Evolutionary conservation across 2,113 vertebrate species (phyloP), one percentile per base, ranked within the genome.

Genomic region (Bubo bubo): DNA sequence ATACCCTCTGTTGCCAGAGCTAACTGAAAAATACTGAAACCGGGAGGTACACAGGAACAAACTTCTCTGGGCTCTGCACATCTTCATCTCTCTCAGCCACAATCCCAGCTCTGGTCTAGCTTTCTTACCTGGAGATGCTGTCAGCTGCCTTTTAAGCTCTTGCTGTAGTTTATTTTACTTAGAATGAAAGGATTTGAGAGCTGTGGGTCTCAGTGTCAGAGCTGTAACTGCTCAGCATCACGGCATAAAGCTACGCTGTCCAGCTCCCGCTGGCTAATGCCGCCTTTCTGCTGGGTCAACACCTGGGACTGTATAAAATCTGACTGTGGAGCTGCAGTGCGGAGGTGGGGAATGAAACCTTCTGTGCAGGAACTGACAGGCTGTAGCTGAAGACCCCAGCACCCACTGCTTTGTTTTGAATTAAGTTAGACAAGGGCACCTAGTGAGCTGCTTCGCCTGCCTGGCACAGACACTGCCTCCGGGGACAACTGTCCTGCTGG

Each of bases 21-120:
- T 74, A 86, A 81, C 83, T 64, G 91, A 91, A 94, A 91, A 84
- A 71, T n/a, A 72, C 64, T 58, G 43, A 81, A 93, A 90, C 41
- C 43, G 60, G 66, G 59, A 87, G 47, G 43, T 72, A 52, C 77
- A 64, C 24, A 64, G 64, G 60, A 91, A 8, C 52, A 71, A 56
- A 52, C 22, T 63, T 56, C 73, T 75, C 68, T 23, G 50, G 55
- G 55, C 26, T 83, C 52, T 91, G 68, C 56, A 53, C 32, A 12
- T 74, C 41, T 63, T 74, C 62, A 56, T 47, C 3, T 1, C 43
- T 63, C 35, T 45, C 49, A 79, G 62, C 34, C 24, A 50, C 2
- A 3, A 7, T 56, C 49, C 43, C 66, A 76, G 37, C 70, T 55
- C 5, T 56, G 45, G 22, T 22, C 37, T 86, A 37, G 21, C 26